A percentile compares a stretch with the other conserved stretches of the same genome.
Conservation (phyloP, 2,797 vertebrate species). For the Anguilla marmorata region DNA sequence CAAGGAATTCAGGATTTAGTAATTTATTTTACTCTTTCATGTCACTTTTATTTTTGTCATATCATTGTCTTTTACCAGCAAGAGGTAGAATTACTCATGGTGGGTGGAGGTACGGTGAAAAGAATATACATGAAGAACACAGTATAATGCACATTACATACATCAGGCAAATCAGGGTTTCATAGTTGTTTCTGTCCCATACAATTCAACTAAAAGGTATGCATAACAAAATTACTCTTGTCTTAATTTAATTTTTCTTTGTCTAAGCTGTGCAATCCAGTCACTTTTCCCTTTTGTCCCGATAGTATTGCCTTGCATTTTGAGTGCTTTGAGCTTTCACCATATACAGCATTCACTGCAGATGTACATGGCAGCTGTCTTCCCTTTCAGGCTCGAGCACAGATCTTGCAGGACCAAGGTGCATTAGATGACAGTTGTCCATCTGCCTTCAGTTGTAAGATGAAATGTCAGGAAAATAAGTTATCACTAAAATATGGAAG, state of each 20-base stretch:
- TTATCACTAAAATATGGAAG: background rate
- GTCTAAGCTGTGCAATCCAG: background rate
- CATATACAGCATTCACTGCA: background rate
- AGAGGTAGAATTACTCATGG: background rate
- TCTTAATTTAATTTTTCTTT: background rate
- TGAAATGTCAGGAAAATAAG: background rate
- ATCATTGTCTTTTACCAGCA: background rate
- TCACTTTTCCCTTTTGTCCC: background rate
- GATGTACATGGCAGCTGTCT: too few relatives aligned
- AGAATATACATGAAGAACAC: background rate
- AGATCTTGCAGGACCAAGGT: background rate
- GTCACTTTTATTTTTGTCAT: background rate
- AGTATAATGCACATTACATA: background rate
- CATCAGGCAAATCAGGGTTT: background rate
- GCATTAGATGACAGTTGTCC: background rate
- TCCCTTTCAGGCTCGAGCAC: background rate
- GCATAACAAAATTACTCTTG: background rate
- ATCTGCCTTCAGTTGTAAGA: background rate
- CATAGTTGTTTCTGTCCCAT: background rate
- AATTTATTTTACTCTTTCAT: too few relatives aligned
- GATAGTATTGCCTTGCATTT: background rate
- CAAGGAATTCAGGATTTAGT: too few relatives aligned
- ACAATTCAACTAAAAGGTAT: background rate
- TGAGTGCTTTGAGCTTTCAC: background rate
- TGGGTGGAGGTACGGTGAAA: background rate